Base-by-base conservation (phyloP, 2,113 vertebrate genomes). In the Equus quagga region DNA sequence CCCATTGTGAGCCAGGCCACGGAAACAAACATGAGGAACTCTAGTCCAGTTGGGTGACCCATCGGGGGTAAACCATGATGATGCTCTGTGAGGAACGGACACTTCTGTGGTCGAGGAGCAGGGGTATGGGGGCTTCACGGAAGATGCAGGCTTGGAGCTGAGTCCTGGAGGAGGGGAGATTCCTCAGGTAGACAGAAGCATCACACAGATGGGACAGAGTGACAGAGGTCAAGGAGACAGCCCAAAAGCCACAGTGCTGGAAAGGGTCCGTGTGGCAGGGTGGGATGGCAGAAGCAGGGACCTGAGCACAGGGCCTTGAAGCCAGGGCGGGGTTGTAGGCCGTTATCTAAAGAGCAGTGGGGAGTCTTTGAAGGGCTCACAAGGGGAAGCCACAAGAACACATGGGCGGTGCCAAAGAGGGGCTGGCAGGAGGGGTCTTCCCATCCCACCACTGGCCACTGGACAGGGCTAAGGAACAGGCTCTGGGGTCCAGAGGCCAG, bases 81-180 rank as follows among this genome's bases (percentile, higher is more conserved):
- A 6, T n/a, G 33, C 23, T 17, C 0, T 2, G 0, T 31, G 54
- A 82, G 76, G 19, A 31, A 58, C 0, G 1, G 67, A 41, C 10
- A 8, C 10, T 9, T 9, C 2, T 3, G 0, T 28, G 41, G 41
- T 3, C 0, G 3, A 64, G 49, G 49, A 24, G 2, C 3, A 75
- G 70, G 3, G 31, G 18, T 2, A 28, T 14, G 54, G 21, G 26
- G 54, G 12, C 69, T 28, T 26, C 78, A 19, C 2, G 31, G 78
- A 56, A 62, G 36, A 44, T 28, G 23, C 23, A 56, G 58, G 23
- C 36, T 95, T 23, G 60, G 58, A 44, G n/a, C 14, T 23, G 58
- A 21, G 36, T 36, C n/a, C 36, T 46, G 67, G 13, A 28, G 5
- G 58, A 65, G 26, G 28, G 36, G 33, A 28, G 36, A 4, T n/a